These are phyloP conservation scores for Pristis pectinata DNA, from an alignment of 2,797 vertebrate genomes.

Conservation along the genomic window DNA sequence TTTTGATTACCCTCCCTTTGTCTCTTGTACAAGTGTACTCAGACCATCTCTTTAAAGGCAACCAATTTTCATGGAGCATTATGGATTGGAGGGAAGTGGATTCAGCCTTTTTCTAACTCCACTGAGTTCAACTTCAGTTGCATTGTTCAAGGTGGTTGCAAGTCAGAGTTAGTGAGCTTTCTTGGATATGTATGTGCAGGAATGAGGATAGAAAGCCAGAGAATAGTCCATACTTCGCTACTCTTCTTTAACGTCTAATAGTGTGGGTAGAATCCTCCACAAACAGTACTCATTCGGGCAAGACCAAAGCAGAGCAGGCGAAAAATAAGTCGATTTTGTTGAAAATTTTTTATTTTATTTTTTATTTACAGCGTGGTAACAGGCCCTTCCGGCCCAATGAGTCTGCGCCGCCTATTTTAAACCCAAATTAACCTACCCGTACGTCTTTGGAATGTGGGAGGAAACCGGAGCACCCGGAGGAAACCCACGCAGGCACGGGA, in stretches of 20 bases:
- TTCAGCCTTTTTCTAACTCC: not conserved
- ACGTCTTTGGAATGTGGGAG: too few species aligned
- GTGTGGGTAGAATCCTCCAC: not conserved
- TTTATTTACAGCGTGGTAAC: too few species aligned
- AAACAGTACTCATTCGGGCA: not conserved
- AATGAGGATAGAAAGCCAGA: not conserved
- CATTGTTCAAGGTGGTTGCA: not conserved
- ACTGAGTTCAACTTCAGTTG: not conserved
- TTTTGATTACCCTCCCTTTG: too few species aligned
- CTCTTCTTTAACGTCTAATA: not conserved
- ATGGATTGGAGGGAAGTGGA: not conserved
- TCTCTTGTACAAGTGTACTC: too few species aligned
- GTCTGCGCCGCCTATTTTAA: too few species aligned
- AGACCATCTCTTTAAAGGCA: too few species aligned
- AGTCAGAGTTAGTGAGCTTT: not conserved
- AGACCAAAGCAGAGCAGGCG: not conserved
- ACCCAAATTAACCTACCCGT: too few species aligned
- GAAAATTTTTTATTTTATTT: too few species aligned
- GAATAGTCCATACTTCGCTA: not conserved
- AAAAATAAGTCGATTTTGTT: not conserved
- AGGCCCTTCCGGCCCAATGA: too few species aligned
- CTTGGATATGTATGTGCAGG: not conserved
- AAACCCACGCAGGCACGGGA: too few species aligned
- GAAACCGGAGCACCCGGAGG: too few species aligned
- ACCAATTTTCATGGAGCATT: too few species aligned